These are phyloP conservation scores for Xanthorhoe designata DNA, from an alignment of 2,888 invertebrate genomes.

Conservation along the genomic window DNA sequence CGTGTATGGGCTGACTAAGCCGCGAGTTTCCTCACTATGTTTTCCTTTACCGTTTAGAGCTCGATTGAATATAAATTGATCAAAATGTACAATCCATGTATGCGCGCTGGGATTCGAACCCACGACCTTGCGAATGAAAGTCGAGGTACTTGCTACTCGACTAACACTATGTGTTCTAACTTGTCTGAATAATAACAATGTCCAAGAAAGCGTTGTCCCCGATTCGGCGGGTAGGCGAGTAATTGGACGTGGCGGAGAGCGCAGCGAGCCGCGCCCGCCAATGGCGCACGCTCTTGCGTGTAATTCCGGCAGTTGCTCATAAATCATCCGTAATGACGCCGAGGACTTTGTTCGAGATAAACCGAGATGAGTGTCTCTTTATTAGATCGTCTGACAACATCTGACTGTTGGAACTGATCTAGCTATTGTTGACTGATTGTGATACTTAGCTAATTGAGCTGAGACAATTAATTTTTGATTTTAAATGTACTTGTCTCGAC, in stretches of 20 bases:
- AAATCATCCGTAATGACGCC: conserved; percentile 18
- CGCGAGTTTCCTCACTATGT: no score
- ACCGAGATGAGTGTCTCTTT: conserved; percentile 14
- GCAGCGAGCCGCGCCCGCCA: background rate
- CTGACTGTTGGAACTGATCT: background rate
- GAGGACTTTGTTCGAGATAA: conserved; percentile 14
- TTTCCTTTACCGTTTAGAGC: no score
- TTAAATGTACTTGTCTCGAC: background rate
- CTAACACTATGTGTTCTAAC: no score
- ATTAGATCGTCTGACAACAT: conserved; percentile 11
- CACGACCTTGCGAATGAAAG: no score
- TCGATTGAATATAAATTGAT: no score
- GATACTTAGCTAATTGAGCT: background rate
- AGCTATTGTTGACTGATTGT: background rate
- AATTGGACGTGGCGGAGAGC: conserved; percentile 11
- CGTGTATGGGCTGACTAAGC: no score
- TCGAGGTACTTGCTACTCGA: no score
- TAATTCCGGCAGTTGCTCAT: conserved; percentile 2
- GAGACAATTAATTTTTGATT: background rate
- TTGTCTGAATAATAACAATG: background rate
- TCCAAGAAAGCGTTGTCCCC: background rate
- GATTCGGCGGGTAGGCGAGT: conserved; percentile 16
- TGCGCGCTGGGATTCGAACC: no score
- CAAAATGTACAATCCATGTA: no score
- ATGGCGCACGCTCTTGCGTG: conserved; percentile 10